Evolutionary conservation across 2,888 invertebrate species (phyloP), one percentile per base, ranked within the genome.

Genomic region (Eucera pruinosa): DNA sequence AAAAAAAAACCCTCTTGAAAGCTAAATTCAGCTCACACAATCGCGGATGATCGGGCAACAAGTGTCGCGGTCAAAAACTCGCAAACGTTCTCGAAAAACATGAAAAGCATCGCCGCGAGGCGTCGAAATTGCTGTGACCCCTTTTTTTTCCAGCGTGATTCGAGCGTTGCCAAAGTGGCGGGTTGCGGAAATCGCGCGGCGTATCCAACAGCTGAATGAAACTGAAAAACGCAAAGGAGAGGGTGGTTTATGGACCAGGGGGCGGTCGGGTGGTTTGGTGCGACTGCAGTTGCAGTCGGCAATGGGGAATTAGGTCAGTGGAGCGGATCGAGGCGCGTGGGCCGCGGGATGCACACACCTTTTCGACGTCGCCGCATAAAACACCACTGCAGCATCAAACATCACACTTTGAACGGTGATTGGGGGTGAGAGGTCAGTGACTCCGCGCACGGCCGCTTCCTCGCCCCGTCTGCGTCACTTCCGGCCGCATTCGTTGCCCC

Each of bases 331-430:
- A 39, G 27, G 45, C 23, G 66, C 57, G 50, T 64, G 71, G 72
- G 41, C 58, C 67, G 66, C 18, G 25, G 69, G 39, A 64, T 78
- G 87, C 90, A 84, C 90, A 84, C 88, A 90, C 90, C 90, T 91
- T 91, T 91, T 88, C 87, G 88, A 88, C 90, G 89, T 83, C 88
- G 90, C 84, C 89, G 89, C 83, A 90, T 88, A 87, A 90, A 90
- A 88, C 90, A 90, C 90, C 90, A 89, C 89, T 90, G 91, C 90
- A 90, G 90, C 90, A 91, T 91, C 89, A 91, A 91, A 90, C 89
- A 90, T 90, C 88, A 89, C 90, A 87, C 86, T 86, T 79, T 85
- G 87, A 83, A 86, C 87, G 82, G 83, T 85, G 83, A 86, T 85
- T 85, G 85, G 87, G 77, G 87, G 77, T 85, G 83, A 83, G 86